Evolutionary conservation across 2,888 invertebrate species (phyloP), one percentile per base, ranked within the genome.

Genomic region (Lepidocyrtoides sp.): DNA sequence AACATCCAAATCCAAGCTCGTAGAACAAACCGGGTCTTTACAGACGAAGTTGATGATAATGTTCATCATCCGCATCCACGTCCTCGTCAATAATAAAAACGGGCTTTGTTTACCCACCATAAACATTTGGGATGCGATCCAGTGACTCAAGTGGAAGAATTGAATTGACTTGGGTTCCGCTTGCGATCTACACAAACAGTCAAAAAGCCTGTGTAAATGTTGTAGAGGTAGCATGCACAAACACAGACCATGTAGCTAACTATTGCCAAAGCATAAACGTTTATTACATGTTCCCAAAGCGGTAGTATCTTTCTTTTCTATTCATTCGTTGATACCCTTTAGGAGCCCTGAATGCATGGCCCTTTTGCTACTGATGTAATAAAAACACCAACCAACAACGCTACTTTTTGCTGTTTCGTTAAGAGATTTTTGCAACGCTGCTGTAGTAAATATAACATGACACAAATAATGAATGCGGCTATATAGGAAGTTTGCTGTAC

Each of bases 41-140:
- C 79, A 10, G 54, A 51, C 79, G 20, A 51, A 66, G 87, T 66
- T 79, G 86, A 86, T 79, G 87, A 79, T 79, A 63, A 87, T 87
- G 66, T 77, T 79, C n/a, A 87, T 87, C 79, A 79, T 79, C 87
- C 51, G 23, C 51, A 48, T 87, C 75, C 66, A 48, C 77, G 72
- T 90, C 84, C 89, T 90, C 89, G 89, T 89, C 89, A 89, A 89
- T 89, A 90, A 90, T 90, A 90, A 90, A 90, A 90, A 90, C 60
- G 77, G 63, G 89, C 84, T 84, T 29, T 90, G 89, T 90, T 90
- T 90, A 90, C 89, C 89, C 89, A 90, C 84, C 89, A 90, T 90
- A 90, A 90, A 84, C 89, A 90, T 90, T 90, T 90, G 84, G 89
- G 84, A 90, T 90, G 89, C 84, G 89, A 90, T 90, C 89, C 89